Conservation (phyloP, 2,888 invertebrate genomes). For the Euzetes globulus region DNA sequence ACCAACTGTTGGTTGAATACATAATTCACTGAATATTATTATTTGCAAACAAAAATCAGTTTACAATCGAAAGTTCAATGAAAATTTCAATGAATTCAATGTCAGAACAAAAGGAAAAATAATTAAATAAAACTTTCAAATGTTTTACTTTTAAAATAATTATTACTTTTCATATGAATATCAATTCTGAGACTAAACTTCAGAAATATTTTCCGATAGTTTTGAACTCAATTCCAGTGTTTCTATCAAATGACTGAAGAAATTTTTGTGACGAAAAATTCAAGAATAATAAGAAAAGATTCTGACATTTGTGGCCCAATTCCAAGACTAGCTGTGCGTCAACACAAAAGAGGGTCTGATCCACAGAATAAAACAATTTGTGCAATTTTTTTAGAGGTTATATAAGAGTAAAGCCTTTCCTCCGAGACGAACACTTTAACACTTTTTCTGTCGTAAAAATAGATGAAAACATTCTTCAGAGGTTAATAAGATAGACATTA, state of each 20-base stretch:
- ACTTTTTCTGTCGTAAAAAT: neutral
- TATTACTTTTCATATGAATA: too few relatives aligned
- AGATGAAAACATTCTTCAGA: neutral
- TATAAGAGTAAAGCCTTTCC: neutral
- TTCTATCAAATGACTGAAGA: neutral
- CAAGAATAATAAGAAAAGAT: neutral
- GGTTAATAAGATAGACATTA: neutral
- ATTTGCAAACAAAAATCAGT: neutral
- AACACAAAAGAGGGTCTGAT: neutral
- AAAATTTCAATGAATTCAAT: neutral
- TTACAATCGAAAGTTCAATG: neutral
- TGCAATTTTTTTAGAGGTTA: neutral
- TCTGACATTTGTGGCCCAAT: neutral
- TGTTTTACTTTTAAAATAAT: neutral
- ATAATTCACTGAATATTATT: neutral
- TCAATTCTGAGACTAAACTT: neutral
- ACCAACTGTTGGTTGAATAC: slow-evolving; percentile 27
- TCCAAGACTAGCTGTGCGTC: neutral
- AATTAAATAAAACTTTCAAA: neutral
- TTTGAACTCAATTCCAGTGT: neutral
- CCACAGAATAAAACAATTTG: neutral
- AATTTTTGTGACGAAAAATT: neutral
- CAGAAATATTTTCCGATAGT: neutral
- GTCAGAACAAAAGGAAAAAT: neutral
- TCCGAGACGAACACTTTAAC: neutral